Percentiles rank a stretch among this genome's conserved stretches.
These are phyloP conservation scores for Liparis tanakae DNA, from an alignment of 2,797 vertebrate species.

Conservation along the genomic window DNA sequence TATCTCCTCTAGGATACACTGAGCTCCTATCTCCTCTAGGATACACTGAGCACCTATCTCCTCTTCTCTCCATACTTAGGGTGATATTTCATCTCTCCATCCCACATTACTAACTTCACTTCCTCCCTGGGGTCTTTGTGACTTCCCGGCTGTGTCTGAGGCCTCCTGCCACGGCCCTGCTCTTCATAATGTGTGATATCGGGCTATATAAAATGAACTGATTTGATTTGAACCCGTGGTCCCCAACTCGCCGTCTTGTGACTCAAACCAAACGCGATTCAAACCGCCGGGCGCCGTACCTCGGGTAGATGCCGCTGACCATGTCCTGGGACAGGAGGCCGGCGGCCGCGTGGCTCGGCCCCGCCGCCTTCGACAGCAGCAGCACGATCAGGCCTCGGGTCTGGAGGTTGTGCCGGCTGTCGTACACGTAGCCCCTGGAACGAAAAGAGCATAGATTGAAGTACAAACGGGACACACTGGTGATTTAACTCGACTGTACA, in stretches of 20 bases:
- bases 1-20: too few species aligned
- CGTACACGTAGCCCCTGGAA: constrained; percentile 90
- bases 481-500: not conserved
- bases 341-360: constrained; percentile 81
- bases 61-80: too few species aligned
- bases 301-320: constrained; percentile 96
- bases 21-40: too few species aligned
- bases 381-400: constrained; percentile 93
- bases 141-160: too few species aligned
- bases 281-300: constrained; percentile 75
- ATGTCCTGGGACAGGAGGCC: constrained; percentile 86
- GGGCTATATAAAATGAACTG: too few species aligned
- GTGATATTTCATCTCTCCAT: too few species aligned
- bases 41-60: too few species aligned
- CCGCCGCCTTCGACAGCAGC: constrained; percentile 95
- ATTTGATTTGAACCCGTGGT: not conserved
- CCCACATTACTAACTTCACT: too few species aligned
- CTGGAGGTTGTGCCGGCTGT: constrained; percentile 92
- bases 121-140: too few species aligned
- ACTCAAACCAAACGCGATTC: not conserved
- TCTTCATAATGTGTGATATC: too few species aligned
- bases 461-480: not conserved
- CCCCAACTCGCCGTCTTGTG: not conserved
- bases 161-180: too few species aligned
- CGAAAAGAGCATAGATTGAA: constrained; percentile 20